Conservation (phyloP, 1,140 invertebrate genomes). For the Lucilia cuprina region DNA sequence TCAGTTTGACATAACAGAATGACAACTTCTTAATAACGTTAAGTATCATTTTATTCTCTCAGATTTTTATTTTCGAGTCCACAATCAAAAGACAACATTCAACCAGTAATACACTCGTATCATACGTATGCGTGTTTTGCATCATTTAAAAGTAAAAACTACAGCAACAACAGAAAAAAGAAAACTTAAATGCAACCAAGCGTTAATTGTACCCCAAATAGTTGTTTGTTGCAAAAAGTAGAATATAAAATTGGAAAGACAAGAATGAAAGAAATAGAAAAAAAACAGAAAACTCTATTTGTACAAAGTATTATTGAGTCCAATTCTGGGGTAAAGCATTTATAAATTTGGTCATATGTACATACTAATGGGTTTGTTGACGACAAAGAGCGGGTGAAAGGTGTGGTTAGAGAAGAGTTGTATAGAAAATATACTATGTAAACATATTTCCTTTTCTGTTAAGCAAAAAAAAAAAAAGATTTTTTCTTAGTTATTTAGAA, state of each 20-base stretch:
- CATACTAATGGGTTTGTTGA: neutral
- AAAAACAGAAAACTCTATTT: neutral
- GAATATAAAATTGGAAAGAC: neutral
- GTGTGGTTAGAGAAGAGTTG: neutral
- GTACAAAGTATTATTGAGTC: neutral
- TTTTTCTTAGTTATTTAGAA: neutral
- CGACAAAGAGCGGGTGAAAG: neutral
- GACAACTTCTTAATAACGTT: neutral
- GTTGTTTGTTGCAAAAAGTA: neutral
- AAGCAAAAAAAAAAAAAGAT: neutral
- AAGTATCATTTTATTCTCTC: neutral
- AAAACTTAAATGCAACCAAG: constrained; percentile 14
- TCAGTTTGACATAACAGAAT: constrained; percentile 1
- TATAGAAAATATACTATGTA: neutral
- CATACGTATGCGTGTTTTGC: neutral
- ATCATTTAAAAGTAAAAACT: neutral
- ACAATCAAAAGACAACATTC: neutral
- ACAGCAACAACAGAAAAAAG: neutral
- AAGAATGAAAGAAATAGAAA: neutral
- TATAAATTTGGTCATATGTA: neutral
- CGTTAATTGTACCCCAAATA: constrained; percentile 17
- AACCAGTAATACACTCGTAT: neutral
- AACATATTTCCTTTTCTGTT: neutral
- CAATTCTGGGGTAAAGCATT: neutral
- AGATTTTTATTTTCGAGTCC: neutral